These are phyloP conservation scores for Odontocerum albicorne DNA, from an alignment of 2,888 invertebrate species.

Conservation along the genomic window DNA sequence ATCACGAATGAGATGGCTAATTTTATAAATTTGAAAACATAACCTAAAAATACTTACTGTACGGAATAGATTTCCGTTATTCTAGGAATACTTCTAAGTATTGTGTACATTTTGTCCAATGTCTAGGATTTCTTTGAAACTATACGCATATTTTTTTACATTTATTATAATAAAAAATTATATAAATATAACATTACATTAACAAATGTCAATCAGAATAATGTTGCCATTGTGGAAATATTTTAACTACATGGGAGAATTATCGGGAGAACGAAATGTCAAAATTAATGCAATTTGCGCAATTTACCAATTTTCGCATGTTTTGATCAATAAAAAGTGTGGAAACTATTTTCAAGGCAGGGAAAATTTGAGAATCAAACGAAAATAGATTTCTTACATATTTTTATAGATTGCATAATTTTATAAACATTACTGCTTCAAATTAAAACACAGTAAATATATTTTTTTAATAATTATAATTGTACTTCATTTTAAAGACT, in stretches of 20 bases:
- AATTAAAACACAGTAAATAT: too few relatives aligned
- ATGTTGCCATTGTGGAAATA: conserved; percentile 9
- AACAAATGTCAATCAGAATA: conserved; percentile 8
- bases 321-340: too few relatives aligned
- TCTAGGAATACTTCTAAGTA: conserved; percentile 17
- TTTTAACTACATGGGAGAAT: too few relatives aligned
- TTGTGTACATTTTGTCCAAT: conserved; percentile 15
- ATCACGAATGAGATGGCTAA: not conserved
- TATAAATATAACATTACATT: conserved; percentile 17
- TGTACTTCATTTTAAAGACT: too few relatives aligned
- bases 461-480: too few relatives aligned
- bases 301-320: too few relatives aligned
- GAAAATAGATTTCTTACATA: too few relatives aligned
- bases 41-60: conserved; percentile 30
- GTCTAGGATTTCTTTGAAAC: not conserved
- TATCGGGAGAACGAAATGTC: not conserved
- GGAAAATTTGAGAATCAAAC: too few relatives aligned
- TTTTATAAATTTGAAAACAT: conserved; percentile 9
- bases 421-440: too few relatives aligned
- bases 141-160: conserved; percentile 6
- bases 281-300: too few relatives aligned
- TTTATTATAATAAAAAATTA: conserved; percentile 18
- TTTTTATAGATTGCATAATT: conserved; percentile 4
- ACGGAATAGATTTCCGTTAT: conserved; percentile 19
- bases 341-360: too few relatives aligned